These are phyloP conservation scores for Echeneis naucrates DNA, from an alignment of 2,797 vertebrate species.

Conservation along the genomic window DNA sequence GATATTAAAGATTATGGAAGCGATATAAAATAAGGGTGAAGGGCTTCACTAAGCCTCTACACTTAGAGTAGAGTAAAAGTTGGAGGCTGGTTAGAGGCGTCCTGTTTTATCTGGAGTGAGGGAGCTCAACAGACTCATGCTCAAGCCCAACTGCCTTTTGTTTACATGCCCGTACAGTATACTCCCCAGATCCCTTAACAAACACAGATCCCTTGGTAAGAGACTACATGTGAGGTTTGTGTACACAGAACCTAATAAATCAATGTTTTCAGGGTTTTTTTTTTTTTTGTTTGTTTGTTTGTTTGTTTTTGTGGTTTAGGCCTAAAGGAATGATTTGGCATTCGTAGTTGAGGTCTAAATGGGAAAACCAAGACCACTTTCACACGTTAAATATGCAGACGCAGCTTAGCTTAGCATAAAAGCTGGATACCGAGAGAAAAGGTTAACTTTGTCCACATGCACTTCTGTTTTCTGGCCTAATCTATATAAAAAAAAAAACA, in stretches of 20 bases:
- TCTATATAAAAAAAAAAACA: too few relatives aligned
- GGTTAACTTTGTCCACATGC: neutral
- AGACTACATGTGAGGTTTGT: constrained; percentile 57
- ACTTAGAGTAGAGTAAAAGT: constrained; percentile 63
- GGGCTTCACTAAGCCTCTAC: constrained; percentile 69
- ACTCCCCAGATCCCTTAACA: constrained; percentile 65
- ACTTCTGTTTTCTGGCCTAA: too few relatives aligned
- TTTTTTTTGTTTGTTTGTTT: too few relatives aligned
- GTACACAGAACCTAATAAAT: constrained; percentile 55
- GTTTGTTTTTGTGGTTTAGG: constrained; percentile 21
- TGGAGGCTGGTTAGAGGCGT: constrained; percentile 45
- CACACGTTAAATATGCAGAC: neutral
- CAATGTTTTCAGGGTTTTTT: constrained; percentile 36
- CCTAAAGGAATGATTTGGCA: constrained; percentile 8
- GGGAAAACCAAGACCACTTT: neutral
- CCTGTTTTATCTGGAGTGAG: constrained; percentile 36
- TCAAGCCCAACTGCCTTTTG: constrained; percentile 78
- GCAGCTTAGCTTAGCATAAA: neutral
- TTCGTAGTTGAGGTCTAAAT: constrained; percentile 1
- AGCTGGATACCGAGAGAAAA: neutral
- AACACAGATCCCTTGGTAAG: constrained; percentile 58
- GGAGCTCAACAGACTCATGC: constrained; percentile 69
- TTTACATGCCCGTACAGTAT: constrained; percentile 72
- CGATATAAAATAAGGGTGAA: constrained; percentile 50
- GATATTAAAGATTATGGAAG: constrained; percentile 61